These are phyloP conservation scores for Ormyrus thymus DNA, from an alignment of 2,888 invertebrate genomes.

Conservation along the genomic window DNA sequence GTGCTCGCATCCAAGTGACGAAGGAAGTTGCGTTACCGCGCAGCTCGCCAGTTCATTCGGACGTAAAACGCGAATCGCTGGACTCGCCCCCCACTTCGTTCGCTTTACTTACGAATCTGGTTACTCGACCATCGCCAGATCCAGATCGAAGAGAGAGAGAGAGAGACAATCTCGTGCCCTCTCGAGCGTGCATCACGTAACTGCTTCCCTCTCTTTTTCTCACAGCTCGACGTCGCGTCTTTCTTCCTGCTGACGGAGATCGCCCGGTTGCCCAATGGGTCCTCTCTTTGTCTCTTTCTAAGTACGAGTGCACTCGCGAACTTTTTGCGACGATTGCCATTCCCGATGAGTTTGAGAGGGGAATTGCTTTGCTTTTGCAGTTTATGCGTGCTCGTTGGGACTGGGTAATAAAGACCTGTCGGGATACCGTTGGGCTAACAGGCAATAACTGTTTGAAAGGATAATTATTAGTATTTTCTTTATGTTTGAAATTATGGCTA, in stretches of 20 bases:
- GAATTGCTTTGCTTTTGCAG: no score
- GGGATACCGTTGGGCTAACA: no score
- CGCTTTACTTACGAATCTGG: conserved; percentile 9
- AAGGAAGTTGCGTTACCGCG: conserved; percentile 11
- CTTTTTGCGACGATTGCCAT: no score
- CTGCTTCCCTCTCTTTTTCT: conserved; percentile 58
- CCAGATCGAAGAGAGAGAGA: conserved; percentile 5
- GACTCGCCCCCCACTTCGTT: background rate
- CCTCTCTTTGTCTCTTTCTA: background rate
- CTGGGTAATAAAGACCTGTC: no score
- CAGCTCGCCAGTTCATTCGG: conserved; percentile 22
- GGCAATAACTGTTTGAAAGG: no score
- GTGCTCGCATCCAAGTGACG: background rate
- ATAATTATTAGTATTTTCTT: no score
- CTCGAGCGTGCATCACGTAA: conserved; percentile 70
- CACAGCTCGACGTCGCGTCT: conserved; percentile 32
- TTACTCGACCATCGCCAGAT: conserved; percentile 15
- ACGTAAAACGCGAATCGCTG: conserved; percentile 32
- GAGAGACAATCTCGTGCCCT: conserved; percentile 24
- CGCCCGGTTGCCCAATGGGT: conserved; percentile 54
- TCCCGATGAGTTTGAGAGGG: no score
- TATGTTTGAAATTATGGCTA: no score
- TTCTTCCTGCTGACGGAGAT: conserved; percentile 56
- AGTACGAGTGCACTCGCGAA: no score
- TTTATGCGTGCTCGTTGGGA: no score